Evolutionary conservation across 2,113 vertebrate genomes (phyloP).

Genomic region (Bubo bubo): DNA sequence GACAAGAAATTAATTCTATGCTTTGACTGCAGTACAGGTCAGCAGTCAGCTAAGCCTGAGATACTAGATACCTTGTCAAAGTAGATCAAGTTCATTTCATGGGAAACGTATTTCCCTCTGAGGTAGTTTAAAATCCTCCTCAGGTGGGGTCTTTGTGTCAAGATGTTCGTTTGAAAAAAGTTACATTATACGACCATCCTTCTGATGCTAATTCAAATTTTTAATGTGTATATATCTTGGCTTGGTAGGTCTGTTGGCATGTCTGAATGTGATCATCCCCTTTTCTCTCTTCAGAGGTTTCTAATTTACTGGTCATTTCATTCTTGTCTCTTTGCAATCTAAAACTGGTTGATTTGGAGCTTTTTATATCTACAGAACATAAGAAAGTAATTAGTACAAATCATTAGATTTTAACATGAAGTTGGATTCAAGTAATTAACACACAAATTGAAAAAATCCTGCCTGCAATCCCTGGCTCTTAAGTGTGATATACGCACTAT

Average conservation of each 20-base stretch:
- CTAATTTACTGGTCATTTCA: background rate
- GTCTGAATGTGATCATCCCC: background rate
- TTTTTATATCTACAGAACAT: background rate
- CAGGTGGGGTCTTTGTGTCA: background rate
- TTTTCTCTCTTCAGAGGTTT: background rate
- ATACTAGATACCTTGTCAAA: conserved; percentile 6
- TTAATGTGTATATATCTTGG: background rate
- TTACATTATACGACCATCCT: background rate
- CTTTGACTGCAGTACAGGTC: conserved; percentile 20
- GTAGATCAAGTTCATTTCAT: background rate
- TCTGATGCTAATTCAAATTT: background rate
- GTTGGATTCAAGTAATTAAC: background rate
- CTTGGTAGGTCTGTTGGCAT: background rate
- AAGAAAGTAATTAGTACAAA: background rate
- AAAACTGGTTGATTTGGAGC: background rate
- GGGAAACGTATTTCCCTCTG: background rate
- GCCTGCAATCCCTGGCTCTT: background rate
- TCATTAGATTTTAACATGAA: background rate
- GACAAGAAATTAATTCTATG: conserved; percentile 9
- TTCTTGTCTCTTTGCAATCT: background rate
- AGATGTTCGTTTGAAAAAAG: background rate
- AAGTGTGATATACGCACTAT: background rate
- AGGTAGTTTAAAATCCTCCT: background rate
- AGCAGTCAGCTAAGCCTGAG: conserved; percentile 9
- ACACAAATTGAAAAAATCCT: background rate